Evolutionary conservation across 2,113 vertebrate species (phyloP).

Genomic region (Corythornis vintsioides): DNA sequence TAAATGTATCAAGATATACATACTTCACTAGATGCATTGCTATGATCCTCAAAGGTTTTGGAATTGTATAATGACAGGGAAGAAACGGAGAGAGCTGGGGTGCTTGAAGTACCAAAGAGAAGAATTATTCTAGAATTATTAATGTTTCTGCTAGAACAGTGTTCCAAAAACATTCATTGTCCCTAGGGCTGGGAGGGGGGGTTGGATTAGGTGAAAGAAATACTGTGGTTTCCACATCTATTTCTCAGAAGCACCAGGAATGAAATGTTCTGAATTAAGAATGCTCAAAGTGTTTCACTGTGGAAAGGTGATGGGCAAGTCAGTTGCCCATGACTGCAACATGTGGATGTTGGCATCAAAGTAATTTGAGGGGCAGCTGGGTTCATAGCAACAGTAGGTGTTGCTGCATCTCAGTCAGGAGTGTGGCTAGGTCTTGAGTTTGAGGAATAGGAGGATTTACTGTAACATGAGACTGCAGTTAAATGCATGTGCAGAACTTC

Average conservation of each 20-base stretch:
- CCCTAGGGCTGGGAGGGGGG: not conserved
- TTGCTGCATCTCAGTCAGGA: not conserved
- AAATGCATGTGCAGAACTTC: not conserved
- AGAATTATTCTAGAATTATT: not conserved
- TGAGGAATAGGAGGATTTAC: not conserved
- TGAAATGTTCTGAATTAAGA: not conserved
- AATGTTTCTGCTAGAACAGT: not conserved
- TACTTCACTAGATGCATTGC: not conserved
- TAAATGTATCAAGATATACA: not conserved
- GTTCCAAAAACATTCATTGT: not conserved
- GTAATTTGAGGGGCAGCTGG: not conserved
- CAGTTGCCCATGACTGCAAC: not conserved
- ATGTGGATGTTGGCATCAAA: not conserved
- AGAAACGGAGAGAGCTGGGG: not conserved
- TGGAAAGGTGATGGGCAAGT: not conserved
- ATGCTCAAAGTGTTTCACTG: fast-evolving
- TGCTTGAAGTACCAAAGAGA: not conserved
- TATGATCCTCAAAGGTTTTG: not conserved
- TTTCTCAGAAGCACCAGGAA: not conserved
- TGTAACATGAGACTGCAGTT: not conserved
- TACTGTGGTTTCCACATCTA: not conserved
- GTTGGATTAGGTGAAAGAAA: not conserved
- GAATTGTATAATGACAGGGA: not conserved
- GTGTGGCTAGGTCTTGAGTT: not conserved
- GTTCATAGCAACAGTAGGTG: not conserved